These are phyloP conservation scores for Meghimatium bilineatum DNA, from an alignment of 2,888 invertebrate genomes.

Conservation along the genomic window DNA sequence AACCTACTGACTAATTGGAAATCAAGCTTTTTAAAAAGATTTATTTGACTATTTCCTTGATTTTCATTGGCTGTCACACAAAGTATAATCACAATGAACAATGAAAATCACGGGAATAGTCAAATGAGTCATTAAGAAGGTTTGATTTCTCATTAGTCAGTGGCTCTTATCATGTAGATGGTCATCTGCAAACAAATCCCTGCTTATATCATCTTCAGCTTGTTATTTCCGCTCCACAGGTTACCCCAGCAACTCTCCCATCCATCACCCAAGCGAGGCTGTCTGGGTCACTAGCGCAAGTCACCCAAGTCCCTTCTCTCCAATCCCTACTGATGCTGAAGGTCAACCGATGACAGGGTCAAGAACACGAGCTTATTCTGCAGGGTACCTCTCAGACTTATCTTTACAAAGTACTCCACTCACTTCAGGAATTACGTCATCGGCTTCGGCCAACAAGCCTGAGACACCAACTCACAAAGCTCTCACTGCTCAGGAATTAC, in stretches of 20 bases:
- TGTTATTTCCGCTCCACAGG: slow-evolving; percentile 8
- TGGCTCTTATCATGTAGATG: too few species aligned
- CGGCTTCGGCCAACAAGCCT: neutral
- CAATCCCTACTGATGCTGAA: neutral
- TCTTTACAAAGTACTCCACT: slow-evolving; percentile 36
- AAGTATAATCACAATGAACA: too few species aligned
- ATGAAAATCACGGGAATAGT: too few species aligned
- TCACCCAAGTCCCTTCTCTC: slow-evolving; percentile 32
- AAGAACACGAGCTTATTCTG: neutral
- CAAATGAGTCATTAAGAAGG: too few species aligned
- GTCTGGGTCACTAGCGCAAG: slow-evolving; percentile 34
- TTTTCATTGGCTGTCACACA: too few species aligned
- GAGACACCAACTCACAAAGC: neutral
- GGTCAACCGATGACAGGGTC: neutral
- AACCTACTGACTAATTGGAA: too few species aligned
- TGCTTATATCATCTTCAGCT: neutral
- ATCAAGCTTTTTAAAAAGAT: too few species aligned
- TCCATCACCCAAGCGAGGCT: slow-evolving; percentile 1
- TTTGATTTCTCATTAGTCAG: too few species aligned
- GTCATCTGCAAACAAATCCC: too few species aligned
- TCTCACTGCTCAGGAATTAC: slow-evolving; percentile 23
- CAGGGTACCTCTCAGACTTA: slow-evolving; percentile 34
- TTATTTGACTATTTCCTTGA: too few species aligned
- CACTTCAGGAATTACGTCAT: neutral
- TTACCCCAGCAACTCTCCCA: neutral